Conservation (phyloP, 2,888 invertebrate genomes). For the Limenitis camilla region DNA sequence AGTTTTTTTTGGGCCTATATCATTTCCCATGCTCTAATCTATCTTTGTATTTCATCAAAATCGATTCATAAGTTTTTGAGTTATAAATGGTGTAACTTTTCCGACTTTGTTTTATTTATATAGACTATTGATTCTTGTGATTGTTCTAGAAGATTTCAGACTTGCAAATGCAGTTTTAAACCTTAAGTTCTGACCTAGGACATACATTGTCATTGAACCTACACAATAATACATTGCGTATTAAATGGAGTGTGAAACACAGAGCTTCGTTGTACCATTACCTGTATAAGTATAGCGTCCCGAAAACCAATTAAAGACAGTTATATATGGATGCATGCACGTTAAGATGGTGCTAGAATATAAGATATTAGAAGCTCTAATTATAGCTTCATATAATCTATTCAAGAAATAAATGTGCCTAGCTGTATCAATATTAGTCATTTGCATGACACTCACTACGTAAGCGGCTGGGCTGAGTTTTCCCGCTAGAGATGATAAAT, state of each 20-base stretch:
- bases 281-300: conserved; percentile 31
- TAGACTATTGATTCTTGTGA: too few species aligned
- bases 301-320: conserved; percentile 50
- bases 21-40: too few species aligned
- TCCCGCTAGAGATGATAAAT: too few species aligned
- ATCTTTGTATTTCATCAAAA: too few species aligned
- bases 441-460: too few species aligned
- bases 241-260: conserved; percentile 23
- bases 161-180: too few species aligned
- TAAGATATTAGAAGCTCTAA: neutral
- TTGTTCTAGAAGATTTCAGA: too few species aligned
- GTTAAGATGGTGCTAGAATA: conserved; percentile 2
- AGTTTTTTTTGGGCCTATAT: too few species aligned
- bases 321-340: conserved; percentile 30
- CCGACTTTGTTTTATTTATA: too few species aligned
- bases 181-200: conserved; percentile 9
- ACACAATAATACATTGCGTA: conserved; percentile 11
- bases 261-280: conserved; percentile 21
- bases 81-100: too few species aligned
- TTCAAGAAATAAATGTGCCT: neutral
- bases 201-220: conserved; percentile 7
- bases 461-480: too few species aligned
- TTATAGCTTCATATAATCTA: neutral
- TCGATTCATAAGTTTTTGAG: too few species aligned
- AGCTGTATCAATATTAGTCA: neutral